Percentiles rank a stretch among this genome's conserved stretches.
phyloP scores from a whole-genome alignment of 2,113 vertebrate genomes.

The Nyctereutes procyonoides region DNA sequence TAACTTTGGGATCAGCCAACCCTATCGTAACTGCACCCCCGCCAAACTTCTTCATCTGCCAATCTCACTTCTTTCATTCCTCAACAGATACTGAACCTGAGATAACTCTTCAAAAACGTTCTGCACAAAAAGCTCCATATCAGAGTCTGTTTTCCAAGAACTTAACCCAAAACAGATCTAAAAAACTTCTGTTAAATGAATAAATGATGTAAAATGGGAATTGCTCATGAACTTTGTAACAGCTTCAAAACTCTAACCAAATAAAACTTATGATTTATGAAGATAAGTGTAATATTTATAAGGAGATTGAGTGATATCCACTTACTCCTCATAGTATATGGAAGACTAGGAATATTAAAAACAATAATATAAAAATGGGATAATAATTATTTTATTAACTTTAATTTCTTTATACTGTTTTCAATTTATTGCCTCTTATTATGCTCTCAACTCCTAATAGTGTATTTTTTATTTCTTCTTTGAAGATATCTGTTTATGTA shows the following conservation, averaged over 20 bases:
- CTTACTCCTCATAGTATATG: background rate
- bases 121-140: background rate
- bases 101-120: background rate
- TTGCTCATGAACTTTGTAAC: background rate
- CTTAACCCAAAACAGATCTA: background rate
- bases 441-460: background rate
- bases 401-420: background rate
- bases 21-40: fast-evolving
- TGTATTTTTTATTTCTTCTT: background rate
- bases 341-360: background rate
- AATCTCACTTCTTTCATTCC: background rate
- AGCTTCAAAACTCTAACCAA: background rate
- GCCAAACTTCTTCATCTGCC: background rate
- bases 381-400: background rate
- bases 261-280: background rate
- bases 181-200: background rate
- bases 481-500: background rate
- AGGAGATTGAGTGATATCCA: background rate
- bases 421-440: background rate
- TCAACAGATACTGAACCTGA: background rate
- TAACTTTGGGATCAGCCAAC: background rate
- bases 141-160: background rate
- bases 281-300: background rate
- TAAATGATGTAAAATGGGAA: background rate
- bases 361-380: background rate